These are phyloP conservation scores for Yponomeuta evonymella DNA, from an alignment of 2,888 invertebrate species.

Conservation along the genomic window DNA sequence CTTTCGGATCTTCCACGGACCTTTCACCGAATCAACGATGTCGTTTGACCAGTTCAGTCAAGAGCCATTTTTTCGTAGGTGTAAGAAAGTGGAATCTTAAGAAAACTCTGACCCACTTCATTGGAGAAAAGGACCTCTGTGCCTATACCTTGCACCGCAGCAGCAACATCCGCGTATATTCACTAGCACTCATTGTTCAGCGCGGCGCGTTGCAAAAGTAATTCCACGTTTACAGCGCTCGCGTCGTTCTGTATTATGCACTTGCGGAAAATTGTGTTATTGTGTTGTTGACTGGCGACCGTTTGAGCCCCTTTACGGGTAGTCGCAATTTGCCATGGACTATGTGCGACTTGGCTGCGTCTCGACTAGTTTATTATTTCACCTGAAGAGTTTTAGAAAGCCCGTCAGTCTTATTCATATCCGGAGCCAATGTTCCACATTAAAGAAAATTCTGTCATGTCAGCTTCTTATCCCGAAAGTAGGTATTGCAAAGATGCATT, in stretches of 20 bases:
- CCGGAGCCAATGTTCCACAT: too few relatives aligned
- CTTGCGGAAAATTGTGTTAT: constrained; percentile 12
- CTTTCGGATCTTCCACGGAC: too few relatives aligned
- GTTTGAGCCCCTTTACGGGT: neutral
- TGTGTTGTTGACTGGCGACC: constrained; percentile 10
- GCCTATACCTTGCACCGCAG: neutral
- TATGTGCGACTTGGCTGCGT: neutral
- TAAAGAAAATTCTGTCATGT: too few relatives aligned
- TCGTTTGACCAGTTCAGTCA: too few relatives aligned
- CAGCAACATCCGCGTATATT: neutral
- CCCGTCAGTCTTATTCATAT: too few relatives aligned
- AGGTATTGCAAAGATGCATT: too few relatives aligned
- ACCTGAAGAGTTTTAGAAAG: neutral
- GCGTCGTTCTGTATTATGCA: constrained; percentile 4
- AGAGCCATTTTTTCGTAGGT: too few relatives aligned
- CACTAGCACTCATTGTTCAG: constrained; percentile 40
- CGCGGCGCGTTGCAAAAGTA: constrained; percentile 59
- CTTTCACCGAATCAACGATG: too few relatives aligned
- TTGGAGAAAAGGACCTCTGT: neutral
- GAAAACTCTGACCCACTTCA: too few relatives aligned
- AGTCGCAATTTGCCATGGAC: neutral
- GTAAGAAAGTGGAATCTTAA: too few relatives aligned
- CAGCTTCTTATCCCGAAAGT: too few relatives aligned
- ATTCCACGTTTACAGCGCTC: constrained; percentile 50
- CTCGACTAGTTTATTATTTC: neutral